Evolutionary conservation across 2,797 vertebrate species (phyloP), one percentile per base, ranked within the genome.

Genomic region (Pempheris klunzingeri): DNA sequence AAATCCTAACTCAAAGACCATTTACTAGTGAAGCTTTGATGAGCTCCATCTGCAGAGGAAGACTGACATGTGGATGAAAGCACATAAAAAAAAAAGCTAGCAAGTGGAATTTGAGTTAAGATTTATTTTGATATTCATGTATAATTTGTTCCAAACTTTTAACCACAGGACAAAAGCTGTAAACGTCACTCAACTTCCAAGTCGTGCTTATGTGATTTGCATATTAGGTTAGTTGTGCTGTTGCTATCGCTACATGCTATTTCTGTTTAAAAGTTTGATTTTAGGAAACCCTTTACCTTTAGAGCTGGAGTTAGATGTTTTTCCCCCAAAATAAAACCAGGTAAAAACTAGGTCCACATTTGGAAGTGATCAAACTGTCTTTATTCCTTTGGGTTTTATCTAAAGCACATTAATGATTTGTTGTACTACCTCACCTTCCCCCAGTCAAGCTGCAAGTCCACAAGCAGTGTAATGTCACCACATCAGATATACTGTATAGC

Each of bases 361-460:
- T 14, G 57, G 9, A 84, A 80, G 71, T 78, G 74, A 80, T 78
- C 79, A 86, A 78, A 85, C 54, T 38, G 65, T 72, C 55, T 86
- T 91, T 90, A 89, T 91, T 90, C 61, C 55, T 74, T 82, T 86
- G 80, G 54, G 39, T 61, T 38, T 83, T 64, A 70, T 81, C 61
- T 70, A 71, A 83, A 85, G 80, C 80, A 84, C 47, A 61, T 81
- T 26, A 71, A 75, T 80, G n/a, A 69, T 72, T 73, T 75, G 46
- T 75, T 43, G 60, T 52, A 49, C 49, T 66, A 67, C 53, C 20
- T 87, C 57, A 66, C 59, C 17, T 78, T 81, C 53, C 50, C 67
- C 66, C 70, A 80, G 66, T 57, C 30, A 13, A 55, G 57, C 59
- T 58, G 32, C 58, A 43, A 24, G 43, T 60, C 61, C 58, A 75